Evolutionary conservation across 2,113 vertebrate genomes (phyloP).

Genomic region (Nothoprocta pentlandii): DNA sequence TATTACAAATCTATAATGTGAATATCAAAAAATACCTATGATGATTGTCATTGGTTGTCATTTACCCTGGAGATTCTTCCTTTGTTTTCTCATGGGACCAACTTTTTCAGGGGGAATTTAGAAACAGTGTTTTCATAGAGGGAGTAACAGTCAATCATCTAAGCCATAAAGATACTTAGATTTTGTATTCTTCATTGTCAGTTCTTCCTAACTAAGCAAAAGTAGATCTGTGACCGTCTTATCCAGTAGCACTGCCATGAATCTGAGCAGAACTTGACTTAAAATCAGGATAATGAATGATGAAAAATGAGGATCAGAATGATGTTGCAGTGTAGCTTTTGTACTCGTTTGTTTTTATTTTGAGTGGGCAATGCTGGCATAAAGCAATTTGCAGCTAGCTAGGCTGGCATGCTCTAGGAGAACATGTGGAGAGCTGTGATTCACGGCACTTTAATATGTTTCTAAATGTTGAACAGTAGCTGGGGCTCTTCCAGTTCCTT

Average conservation of each 20-base stretch:
- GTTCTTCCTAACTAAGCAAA: neutral
- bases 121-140: neutral
- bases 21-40: neutral
- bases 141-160: rapidly evolving
- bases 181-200: neutral
- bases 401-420: constrained; percentile 10
- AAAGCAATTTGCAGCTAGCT: neutral
- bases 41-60: neutral
- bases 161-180: neutral
- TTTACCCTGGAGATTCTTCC: neutral
- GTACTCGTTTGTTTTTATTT: neutral
- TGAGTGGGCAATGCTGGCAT: neutral
- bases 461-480: constrained; percentile 45
- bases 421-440: constrained; percentile 3
- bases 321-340: neutral
- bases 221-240: neutral
- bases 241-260: neutral
- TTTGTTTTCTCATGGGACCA: neutral
- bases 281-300: neutral
- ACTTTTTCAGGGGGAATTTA: neutral
- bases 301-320: neutral
- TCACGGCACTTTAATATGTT: constrained; percentile 36
- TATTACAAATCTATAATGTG: neutral
- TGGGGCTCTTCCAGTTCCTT: constrained; percentile 42
- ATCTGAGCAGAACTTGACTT: neutral